phyloP scores from a whole-genome alignment of 2,113 vertebrate species.

The Alaudala cheleensis region DNA sequence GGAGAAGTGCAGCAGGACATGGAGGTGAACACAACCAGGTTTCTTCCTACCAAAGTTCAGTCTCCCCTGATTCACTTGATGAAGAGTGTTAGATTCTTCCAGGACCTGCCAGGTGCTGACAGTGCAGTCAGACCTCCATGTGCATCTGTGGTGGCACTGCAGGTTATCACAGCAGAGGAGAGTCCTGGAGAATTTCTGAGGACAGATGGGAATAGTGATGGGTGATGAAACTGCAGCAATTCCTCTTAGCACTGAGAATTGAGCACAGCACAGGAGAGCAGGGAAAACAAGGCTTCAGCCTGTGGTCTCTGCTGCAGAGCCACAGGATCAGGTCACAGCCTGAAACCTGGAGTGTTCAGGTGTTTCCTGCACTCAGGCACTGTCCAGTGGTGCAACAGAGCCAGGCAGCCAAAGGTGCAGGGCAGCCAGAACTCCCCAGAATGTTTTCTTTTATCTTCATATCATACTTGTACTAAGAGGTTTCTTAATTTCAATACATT shows the following conservation, averaged over 20 bases:
- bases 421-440: background rate
- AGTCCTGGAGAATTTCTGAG: background rate
- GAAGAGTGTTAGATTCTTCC: background rate
- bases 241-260: accelerated
- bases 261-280: accelerated
- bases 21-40: background rate
- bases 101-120: accelerated
- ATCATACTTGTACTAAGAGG: background rate
- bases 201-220: background rate
- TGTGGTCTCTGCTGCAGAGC: background rate
- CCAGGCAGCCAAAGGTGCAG: background rate
- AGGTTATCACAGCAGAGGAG: background rate
- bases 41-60: background rate
- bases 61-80: background rate
- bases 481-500: background rate
- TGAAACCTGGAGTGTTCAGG: background rate
- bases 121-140: background rate
- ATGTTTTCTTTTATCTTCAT: background rate
- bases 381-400: accelerated
- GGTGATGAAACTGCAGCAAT: background rate
- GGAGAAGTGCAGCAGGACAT: background rate
- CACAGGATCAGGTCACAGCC: background rate
- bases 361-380: background rate
- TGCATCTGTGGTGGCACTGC: background rate
- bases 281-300: background rate